Conservation (phyloP, 2,888 invertebrate species). For the Aphodius granarius region DNA sequence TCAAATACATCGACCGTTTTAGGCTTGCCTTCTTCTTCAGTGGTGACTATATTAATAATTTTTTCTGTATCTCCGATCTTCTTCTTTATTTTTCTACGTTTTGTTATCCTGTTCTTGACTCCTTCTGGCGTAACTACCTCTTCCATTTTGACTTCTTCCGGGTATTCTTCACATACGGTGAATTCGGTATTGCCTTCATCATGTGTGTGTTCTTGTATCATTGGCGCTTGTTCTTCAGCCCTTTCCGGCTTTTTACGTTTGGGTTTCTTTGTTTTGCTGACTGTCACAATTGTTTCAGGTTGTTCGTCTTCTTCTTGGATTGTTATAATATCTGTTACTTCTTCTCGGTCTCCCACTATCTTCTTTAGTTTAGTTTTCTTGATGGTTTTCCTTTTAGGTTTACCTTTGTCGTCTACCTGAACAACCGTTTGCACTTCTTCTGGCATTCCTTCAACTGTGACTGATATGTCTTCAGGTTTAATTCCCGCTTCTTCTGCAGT, state of each 20-base stretch:
- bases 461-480: slow-evolving; percentile 45
- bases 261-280: slow-evolving; percentile 22
- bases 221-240: not conserved
- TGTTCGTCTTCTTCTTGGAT: slow-evolving; percentile 41
- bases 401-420: slow-evolving; percentile 27
- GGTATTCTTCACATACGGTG: slow-evolving; percentile 34
- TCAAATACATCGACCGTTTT: slow-evolving; percentile 35
- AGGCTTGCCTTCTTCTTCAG: slow-evolving; percentile 41
- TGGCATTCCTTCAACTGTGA: slow-evolving; percentile 36
- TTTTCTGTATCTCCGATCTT: slow-evolving; percentile 48
- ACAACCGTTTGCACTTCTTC: slow-evolving; percentile 40
- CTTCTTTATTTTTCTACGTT: slow-evolving; percentile 51
- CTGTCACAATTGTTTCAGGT: slow-evolving; percentile 42
- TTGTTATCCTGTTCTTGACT: slow-evolving; percentile 30
- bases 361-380: slow-evolving; percentile 53
- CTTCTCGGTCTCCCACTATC: slow-evolving; percentile 47
- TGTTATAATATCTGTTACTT: slow-evolving; percentile 49
- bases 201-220: not conserved
- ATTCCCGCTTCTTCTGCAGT: slow-evolving; percentile 41
- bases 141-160: slow-evolving; percentile 39
- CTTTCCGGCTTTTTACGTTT: slow-evolving; percentile 1
- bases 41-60: slow-evolving; percentile 48
- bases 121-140: slow-evolving; percentile 32
- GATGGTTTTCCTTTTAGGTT: slow-evolving; percentile 33
- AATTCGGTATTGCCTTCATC: slow-evolving; percentile 3